phyloP scores from a whole-genome alignment of 2,113 vertebrate genomes.

The Arvicanthis niloticus region DNA sequence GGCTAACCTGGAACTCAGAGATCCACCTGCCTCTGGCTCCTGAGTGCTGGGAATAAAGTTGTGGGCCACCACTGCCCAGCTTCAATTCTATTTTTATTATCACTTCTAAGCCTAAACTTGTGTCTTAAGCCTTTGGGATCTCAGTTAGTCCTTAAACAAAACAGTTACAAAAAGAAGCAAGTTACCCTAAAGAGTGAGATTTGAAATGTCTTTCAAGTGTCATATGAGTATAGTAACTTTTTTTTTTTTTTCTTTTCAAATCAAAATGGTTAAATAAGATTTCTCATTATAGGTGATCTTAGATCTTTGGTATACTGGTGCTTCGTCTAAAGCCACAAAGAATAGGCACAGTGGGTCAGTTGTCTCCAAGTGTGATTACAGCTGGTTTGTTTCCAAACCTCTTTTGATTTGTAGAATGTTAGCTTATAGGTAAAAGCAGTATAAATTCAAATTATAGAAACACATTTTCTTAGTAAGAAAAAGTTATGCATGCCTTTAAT shows the following conservation, averaged over 20 bases:
- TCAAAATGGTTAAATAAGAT: conserved; percentile 8
- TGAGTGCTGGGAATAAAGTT: neutral
- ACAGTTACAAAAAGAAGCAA: conserved; percentile 45
- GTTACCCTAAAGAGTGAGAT: neutral
- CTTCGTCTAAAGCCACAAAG: neutral
- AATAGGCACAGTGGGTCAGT: neutral
- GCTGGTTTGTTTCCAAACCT: conserved; percentile 18
- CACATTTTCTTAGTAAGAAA: neutral
- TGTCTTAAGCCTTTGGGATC: conserved; percentile 23
- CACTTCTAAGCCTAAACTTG: neutral
- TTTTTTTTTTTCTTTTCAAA: neutral
- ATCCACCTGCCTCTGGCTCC: neutral
- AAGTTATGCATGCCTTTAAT: neutral
- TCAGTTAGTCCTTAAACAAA: conserved; percentile 42
- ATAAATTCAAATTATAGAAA: neutral
- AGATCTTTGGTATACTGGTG: neutral
- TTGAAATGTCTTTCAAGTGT: neutral
- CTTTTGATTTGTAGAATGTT: conserved; percentile 23
- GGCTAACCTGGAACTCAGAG: neutral
- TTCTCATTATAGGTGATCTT: neutral
- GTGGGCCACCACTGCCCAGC: neutral
- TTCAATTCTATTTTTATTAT: conserved; percentile 38
- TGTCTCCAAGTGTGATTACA: neutral
- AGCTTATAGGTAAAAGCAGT: neutral
- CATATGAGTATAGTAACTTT: neutral